Evolutionary conservation across 2,797 vertebrate genomes (phyloP), one percentile per base, ranked within the genome.

Genomic region (Pangasius larnaudii): DNA sequence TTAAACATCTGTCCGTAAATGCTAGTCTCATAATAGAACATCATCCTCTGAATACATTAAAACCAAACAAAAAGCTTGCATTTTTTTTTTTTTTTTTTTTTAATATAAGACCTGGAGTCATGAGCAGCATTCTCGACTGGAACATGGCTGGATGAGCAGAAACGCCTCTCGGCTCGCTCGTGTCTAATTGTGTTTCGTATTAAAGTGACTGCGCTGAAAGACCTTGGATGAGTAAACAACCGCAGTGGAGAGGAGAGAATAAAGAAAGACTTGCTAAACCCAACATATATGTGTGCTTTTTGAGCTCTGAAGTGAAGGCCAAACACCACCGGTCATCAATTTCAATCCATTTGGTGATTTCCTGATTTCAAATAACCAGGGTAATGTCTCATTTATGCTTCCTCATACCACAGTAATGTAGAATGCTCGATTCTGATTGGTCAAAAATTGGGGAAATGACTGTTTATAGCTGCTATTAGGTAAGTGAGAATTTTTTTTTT

Each of bases 201-300:
- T 80, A 59, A 59, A 80, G 78, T 27, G 78, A 80, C 78, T 24
- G 56, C 5, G 22, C 78, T 59, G 95, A 95, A 96, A 95, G 96
- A 96, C 94, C 92, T 94, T 93, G 93, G 94, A 96, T 91, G 92
- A 92, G 94, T 95, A 95, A 95, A 95, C 93, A 94, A 94, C 90
- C 88, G 91, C 90, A 92, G 86, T 89, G 90, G 88, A 92, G 91
- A 86, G 90, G 22, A 85, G 49, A 72, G 67, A 80, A 85, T 67
- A 89, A 89, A 59, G 81, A 91, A 87, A 80, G 88, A 84, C 56
- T 74, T 24, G 65, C 51, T 46, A 27, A 63, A 79, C 77, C 22
- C 36, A 30, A 69, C 18, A 42, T 13, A n/a, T 6, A 46, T 16
- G 42, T 67, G 61, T 53, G 63, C 63, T 39, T 84, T 84, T 51